phyloP scores from a whole-genome alignment of 2,113 vertebrate genomes.

The Hippopotamus amphibius region DNA sequence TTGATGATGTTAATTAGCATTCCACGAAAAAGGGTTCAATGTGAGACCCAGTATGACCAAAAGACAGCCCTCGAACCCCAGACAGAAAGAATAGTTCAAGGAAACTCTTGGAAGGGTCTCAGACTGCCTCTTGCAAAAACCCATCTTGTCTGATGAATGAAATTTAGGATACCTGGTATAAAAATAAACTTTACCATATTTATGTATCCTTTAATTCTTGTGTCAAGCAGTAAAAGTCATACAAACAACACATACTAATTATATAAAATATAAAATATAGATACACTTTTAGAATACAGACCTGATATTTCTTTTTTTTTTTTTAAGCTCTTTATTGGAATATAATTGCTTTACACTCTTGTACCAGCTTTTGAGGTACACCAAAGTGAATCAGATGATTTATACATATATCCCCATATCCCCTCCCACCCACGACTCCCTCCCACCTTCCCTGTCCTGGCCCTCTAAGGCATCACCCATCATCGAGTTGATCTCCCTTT shows the following conservation, averaged over 20 bases:
- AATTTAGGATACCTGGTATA: not conserved
- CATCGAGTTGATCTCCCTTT: too few species aligned
- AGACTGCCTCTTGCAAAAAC: constrained; percentile 8
- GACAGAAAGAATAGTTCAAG: not conserved
- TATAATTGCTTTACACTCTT: too few species aligned
- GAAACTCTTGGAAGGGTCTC: not conserved
- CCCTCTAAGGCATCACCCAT: too few species aligned
- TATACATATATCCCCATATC: too few species aligned
- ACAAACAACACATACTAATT: not conserved
- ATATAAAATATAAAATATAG: not conserved
- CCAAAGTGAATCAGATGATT: too few species aligned
- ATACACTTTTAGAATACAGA: constrained; percentile 2
- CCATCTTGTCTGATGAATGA: not conserved
- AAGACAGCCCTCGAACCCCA: not conserved
- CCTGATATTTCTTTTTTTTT: not conserved
- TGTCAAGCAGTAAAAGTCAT: constrained; percentile 28
- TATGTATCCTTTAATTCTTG: constrained; percentile 14
- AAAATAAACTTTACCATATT: not conserved
- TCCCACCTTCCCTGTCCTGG: too few species aligned
- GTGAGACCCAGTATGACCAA: not conserved
- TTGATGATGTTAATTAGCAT: not conserved
- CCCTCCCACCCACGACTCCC: too few species aligned
- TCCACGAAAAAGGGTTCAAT: not conserved
- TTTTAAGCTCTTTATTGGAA: too few species aligned
- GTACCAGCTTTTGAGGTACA: too few species aligned